phyloP scores from a whole-genome alignment of 2,888 invertebrate genomes.

The Halictus ligatus region DNA sequence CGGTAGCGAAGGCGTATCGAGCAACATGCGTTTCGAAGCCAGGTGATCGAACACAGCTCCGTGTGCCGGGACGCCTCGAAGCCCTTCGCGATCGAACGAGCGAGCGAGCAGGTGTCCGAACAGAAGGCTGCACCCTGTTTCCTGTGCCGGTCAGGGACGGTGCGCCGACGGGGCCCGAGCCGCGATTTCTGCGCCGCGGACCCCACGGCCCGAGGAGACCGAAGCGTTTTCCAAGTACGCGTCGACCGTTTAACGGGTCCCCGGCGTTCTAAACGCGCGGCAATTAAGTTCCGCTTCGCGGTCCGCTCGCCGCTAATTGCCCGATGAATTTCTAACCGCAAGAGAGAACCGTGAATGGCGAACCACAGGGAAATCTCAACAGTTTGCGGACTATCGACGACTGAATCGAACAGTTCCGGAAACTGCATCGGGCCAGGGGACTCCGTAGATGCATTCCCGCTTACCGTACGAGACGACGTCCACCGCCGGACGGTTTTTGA shows the following conservation, averaged over 20 bases:
- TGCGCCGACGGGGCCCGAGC: constrained; percentile 5
- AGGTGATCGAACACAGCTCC: constrained; percentile 7
- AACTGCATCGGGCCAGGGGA: neutral
- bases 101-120: constrained; percentile 30
- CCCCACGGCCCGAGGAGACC: constrained; percentile 26
- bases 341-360: constrained; percentile 13
- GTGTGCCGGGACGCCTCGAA: constrained; percentile 1
- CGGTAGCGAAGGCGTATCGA: neutral
- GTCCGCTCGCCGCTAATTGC: constrained; percentile 74
- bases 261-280: constrained; percentile 47
- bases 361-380: neutral
- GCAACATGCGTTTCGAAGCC: constrained; percentile 2
- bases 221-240: constrained; percentile 27
- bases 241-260: constrained; percentile 44
- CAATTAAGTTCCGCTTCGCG: constrained; percentile 79
- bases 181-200: neutral
- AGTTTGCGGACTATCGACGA: neutral
- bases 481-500: neutral
- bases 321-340: constrained; percentile 59
- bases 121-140: constrained; percentile 36
- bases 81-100: constrained; percentile 11
- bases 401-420: neutral
- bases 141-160: constrained; percentile 17
- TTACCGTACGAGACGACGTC: too few relatives aligned
- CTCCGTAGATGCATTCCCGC: neutral